A percentile compares a stretch with the other conserved stretches of the same genome.
These are phyloP conservation scores for Sebastes variabilis DNA, from an alignment of 2,797 vertebrate genomes.

Conservation along the genomic window DNA sequence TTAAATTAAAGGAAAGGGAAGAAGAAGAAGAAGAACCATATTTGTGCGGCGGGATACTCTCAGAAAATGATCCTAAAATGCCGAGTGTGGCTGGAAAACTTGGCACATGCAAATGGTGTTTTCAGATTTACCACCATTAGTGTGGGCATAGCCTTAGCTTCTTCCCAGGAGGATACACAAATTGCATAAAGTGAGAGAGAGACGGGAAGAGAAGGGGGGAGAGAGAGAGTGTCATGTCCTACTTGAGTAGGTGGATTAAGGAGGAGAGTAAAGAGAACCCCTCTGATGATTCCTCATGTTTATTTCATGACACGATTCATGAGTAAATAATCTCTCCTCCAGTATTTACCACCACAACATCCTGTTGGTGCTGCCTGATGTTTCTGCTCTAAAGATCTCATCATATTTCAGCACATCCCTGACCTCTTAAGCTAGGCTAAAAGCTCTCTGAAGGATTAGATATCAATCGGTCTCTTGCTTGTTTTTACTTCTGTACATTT, in stretches of 20 bases:
- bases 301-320: conserved; percentile 66
- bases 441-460: conserved; percentile 55
- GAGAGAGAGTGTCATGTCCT: conserved; percentile 47
- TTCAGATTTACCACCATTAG: conserved; percentile 31
- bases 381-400: conserved; percentile 34
- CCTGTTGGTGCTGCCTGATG: conserved; percentile 14
- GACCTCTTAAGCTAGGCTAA: conserved; percentile 55
- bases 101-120: conserved; percentile 7
- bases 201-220: not conserved
- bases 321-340: conserved; percentile 65
- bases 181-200: conserved; percentile 24
- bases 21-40: too few relatives aligned
- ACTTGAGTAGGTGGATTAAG: conserved; percentile 76
- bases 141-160: conserved; percentile 18
- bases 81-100: not conserved
- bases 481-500: conserved; percentile 56
- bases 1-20: not conserved
- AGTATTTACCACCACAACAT: conserved; percentile 48
- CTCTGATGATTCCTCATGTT: conserved; percentile 70
- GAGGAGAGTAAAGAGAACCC: conserved; percentile 54
- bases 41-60: not conserved
- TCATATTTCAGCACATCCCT: conserved; percentile 45
- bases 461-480: conserved; percentile 40
- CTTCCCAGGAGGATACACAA: conserved; percentile 27
- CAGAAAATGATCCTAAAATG: not conserved